Percentiles rank a stretch among this genome's conserved stretches.
Evolutionary conservation across 1,140 invertebrate species (phyloP).

Genomic region (Zaprionus taronus): DNA sequence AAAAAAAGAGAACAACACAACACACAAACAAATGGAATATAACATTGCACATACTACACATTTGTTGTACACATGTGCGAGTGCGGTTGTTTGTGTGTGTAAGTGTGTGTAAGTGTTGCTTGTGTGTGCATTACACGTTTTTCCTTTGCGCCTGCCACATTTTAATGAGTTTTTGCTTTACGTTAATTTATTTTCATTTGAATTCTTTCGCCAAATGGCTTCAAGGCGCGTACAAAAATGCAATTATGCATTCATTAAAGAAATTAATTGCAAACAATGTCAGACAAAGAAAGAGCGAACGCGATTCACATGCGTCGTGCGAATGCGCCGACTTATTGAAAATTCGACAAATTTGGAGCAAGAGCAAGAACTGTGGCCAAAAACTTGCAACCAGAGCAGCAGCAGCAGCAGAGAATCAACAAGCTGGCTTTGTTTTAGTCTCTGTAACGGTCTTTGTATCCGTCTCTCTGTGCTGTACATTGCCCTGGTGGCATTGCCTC

Average conservation of each 20-base stretch:
- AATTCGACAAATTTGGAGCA: conserved; percentile 40
- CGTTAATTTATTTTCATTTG: conserved; percentile 82
- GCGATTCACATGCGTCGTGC: conserved; percentile 38
- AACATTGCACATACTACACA: conserved; percentile 51
- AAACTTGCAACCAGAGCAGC: conserved; percentile 18
- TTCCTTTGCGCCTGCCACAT: conserved; percentile 61
- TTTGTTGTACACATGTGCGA: conserved; percentile 26
- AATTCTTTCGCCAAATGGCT: conserved; percentile 78
- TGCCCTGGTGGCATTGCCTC: conserved; percentile 34
- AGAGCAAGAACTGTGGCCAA: conserved; percentile 4
- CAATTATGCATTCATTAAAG: conserved; percentile 81
- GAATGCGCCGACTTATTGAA: conserved; percentile 58
- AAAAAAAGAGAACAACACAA: conserved; percentile 12
- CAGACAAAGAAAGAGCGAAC: conserved; percentile 28
- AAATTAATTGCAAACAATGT: conserved; percentile 80
- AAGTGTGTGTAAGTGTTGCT: conserved; percentile 12
- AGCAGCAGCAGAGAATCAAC: conserved; percentile 24
- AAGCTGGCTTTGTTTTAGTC: conserved; percentile 31
- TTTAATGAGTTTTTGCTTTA: conserved; percentile 82
- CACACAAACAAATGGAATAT: conserved; percentile 59
- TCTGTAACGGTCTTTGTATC: conserved; percentile 29
- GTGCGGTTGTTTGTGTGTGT: conserved; percentile 6
- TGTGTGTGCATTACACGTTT: conserved; percentile 16
- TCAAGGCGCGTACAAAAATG: conserved; percentile 78
- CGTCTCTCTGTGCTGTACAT: conserved; percentile 10